Evolutionary conservation across 1,140 invertebrate genomes (phyloP).

Genomic region (Zaprionus camerounensis): DNA sequence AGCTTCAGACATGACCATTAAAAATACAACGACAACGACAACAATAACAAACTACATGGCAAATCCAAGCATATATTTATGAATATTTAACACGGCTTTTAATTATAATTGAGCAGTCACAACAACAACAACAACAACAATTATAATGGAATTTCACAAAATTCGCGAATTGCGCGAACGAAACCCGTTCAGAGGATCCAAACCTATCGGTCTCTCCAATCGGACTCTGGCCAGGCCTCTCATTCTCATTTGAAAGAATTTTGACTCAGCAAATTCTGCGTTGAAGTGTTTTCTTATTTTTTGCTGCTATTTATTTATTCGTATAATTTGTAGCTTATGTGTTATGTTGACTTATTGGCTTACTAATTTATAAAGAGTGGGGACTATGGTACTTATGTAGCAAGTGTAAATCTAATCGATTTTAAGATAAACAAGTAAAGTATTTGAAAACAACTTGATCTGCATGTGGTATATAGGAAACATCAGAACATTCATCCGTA

Average conservation of each 20-base stretch:
- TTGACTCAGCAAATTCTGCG: slow-evolving; percentile 13
- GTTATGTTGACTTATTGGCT: slow-evolving; percentile 36
- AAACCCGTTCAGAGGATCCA: slow-evolving; percentile 34
- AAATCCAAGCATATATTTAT: slow-evolving; percentile 32
- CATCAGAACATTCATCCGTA: background rate
- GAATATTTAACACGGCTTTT: slow-evolving; percentile 41
- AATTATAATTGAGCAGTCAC: slow-evolving; percentile 36
- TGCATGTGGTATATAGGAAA: slow-evolving; percentile 4
- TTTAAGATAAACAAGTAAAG: background rate
- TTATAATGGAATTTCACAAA: slow-evolving; percentile 51
- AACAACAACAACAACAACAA: slow-evolving; percentile 26
- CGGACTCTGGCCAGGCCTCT: slow-evolving; percentile 16
- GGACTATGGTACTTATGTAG: slow-evolving; percentile 8
- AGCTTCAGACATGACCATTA: slow-evolving; percentile 5
- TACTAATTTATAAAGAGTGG: slow-evolving; percentile 35
- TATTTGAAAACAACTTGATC: slow-evolving; percentile 1
- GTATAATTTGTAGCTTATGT: slow-evolving; percentile 19
- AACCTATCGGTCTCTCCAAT: background rate
- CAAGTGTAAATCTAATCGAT: background rate
- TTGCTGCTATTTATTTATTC: slow-evolving; percentile 11
- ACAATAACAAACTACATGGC: slow-evolving; percentile 21
- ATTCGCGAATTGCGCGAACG: slow-evolving; percentile 22
- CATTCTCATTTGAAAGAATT: slow-evolving; percentile 21
- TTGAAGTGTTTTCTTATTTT: background rate
- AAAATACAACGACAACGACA: background rate